Percentiles rank a stretch among this genome's conserved stretches.
Conservation (phyloP, 2,888 invertebrate species). For the Lithophane ornitopus region DNA sequence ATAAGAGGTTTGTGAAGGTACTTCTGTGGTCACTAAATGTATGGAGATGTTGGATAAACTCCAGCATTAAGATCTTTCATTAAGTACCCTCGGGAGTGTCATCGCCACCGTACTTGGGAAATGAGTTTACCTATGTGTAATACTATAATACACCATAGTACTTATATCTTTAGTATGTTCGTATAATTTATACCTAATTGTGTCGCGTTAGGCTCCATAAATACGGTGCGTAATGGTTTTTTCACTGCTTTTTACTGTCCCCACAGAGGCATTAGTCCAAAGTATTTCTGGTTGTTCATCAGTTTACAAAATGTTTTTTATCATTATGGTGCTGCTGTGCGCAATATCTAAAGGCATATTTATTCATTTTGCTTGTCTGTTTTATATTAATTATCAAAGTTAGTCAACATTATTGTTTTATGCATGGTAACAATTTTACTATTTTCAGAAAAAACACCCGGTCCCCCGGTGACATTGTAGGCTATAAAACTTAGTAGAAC, state of each 20-base stretch:
- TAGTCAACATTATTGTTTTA: neutral
- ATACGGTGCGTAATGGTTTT: slow-evolving; percentile 60
- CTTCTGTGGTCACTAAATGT: slow-evolving; percentile 29
- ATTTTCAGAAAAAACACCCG: neutral
- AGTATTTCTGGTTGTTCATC: slow-evolving; percentile 59
- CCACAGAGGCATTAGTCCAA: slow-evolving; percentile 59
- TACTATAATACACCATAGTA: slow-evolving; percentile 17
- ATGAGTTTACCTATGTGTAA: slow-evolving; percentile 30
- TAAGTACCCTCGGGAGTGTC: slow-evolving; percentile 55
- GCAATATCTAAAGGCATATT: slow-evolving; percentile 8
- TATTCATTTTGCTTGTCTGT: slow-evolving; percentile 16
- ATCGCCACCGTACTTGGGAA: slow-evolving; percentile 36
- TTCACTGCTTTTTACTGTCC: slow-evolving; percentile 64
- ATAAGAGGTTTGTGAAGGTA: slow-evolving; percentile 2
- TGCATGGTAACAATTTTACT: neutral
- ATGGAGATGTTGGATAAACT: slow-evolving; percentile 34
- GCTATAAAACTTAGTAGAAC: neutral
- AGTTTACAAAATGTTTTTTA: slow-evolving; percentile 50
- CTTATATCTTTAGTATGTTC: slow-evolving; percentile 33
- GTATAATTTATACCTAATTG: slow-evolving; percentile 54
- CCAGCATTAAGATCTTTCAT: slow-evolving; percentile 46
- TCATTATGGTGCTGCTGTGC: slow-evolving; percentile 30
- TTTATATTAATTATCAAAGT: neutral
- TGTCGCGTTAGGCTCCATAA: slow-evolving; percentile 58
- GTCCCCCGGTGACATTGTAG: neutral